These are phyloP conservation scores for Chiloscyllium punctatum DNA, from an alignment of 2,797 vertebrate species.

Conservation along the genomic window DNA sequence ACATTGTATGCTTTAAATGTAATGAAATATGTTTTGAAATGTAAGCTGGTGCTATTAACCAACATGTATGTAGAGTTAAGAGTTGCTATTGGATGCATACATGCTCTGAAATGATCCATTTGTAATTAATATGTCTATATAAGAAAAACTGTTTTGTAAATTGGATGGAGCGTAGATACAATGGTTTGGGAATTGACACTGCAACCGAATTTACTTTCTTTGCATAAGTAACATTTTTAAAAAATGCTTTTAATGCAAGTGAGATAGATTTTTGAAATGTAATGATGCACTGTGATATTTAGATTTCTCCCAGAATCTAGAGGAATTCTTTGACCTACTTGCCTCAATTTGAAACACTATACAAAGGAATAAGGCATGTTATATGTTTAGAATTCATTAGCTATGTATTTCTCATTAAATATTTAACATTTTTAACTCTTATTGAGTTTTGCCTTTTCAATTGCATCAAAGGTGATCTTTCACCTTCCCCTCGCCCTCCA, in stretches of 20 bases:
- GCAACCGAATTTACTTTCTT: too few species aligned
- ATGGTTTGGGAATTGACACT: constrained; percentile 4
- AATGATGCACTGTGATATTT: neutral
- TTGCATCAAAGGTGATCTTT: neutral
- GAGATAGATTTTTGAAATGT: neutral
- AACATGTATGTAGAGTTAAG: neutral
- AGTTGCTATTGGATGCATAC: neutral
- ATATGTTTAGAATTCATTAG: neutral
- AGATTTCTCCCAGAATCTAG: neutral
- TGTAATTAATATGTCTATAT: neutral
- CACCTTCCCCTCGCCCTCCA: neutral
- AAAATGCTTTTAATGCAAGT: neutral
- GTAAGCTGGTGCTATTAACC: neutral
- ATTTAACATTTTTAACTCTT: neutral
- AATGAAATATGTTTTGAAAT: neutral
- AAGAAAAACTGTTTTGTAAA: neutral
- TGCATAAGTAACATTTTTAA: neutral
- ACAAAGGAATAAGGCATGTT: neutral
- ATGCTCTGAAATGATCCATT: neutral
- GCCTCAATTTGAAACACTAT: neutral
- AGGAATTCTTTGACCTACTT: neutral
- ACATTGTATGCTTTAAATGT: neutral
- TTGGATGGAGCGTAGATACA: neutral
- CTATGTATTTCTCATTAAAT: neutral
- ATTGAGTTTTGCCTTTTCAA: neutral